Evolutionary conservation across 2,113 vertebrate genomes (phyloP).

Genomic region (Chrysochloris asiatica): DNA sequence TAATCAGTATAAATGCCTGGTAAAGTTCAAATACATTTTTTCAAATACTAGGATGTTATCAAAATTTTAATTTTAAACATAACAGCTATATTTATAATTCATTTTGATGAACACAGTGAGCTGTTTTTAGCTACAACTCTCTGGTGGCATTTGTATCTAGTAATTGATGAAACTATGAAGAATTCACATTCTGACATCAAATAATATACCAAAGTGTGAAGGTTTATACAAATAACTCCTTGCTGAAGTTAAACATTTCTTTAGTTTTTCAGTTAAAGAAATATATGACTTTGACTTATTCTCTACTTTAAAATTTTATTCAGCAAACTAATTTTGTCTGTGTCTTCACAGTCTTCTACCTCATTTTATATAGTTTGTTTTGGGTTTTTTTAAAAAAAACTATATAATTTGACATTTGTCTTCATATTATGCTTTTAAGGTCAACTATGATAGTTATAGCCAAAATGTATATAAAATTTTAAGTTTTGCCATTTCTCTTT

Average conservation of each 20-base stretch:
- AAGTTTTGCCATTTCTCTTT: too few species aligned
- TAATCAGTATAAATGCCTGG: not conserved
- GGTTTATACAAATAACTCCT: not conserved
- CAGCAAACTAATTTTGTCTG: not conserved
- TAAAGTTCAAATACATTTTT: conserved; percentile 28
- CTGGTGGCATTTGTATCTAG: too few species aligned
- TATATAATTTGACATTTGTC: not conserved
- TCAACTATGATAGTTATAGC: not conserved
- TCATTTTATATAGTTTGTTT: not conserved
- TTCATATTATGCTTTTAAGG: not conserved
- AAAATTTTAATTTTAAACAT: conserved; percentile 45
- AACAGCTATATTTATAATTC: conserved; percentile 3
- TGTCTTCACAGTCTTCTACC: not conserved
- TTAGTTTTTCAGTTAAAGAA: conserved; percentile 3
- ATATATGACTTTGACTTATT: not conserved
- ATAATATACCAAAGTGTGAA: not conserved
- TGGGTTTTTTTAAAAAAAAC: conserved; percentile 25
- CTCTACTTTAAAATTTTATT: not conserved
- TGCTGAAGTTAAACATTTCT: not conserved
- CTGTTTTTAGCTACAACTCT: too few species aligned
- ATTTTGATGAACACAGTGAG: not conserved
- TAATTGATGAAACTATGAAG: too few species aligned
- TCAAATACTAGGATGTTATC: conserved; percentile 32
- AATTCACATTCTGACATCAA: conserved; percentile 22
- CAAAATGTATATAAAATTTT: too few species aligned